Evolutionary conservation across 2,113 vertebrate species (phyloP), one percentile per base, ranked within the genome.

Genomic region (Python bivittatus): DNA sequence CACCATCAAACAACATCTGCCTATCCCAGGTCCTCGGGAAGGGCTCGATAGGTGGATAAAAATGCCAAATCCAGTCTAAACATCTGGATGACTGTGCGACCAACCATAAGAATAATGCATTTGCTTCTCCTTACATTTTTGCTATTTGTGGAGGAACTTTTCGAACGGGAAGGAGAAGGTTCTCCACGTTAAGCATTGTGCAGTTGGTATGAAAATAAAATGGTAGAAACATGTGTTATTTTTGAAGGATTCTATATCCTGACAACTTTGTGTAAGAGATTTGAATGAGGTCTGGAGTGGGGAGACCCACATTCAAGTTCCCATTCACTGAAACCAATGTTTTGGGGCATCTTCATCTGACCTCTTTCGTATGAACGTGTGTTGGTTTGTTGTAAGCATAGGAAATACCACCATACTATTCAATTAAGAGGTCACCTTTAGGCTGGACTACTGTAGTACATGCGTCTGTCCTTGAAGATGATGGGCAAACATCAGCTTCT

Each of bases 181-280:
- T 7, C 5, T 61, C 44, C 88, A 20, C 53, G 25, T 48, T 42
- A 68, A 20, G 4, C 27, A 48, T 58, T 58, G 17, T 88, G 86
- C 54, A 23, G 86, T 20, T 6, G 25, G 11, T 15, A 42, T 20
- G 13, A 48, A 84, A 89, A 64, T 1, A 27, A 68, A 42, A 44
- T 60, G 0, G 38, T 13, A 0, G 48, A 22, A 1, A 6, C 8
- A 13, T 8, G 2, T 13, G 6, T 22, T 15, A 8, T n/a, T 20
- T 27, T 48, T 48, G 0, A 53, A 54, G 15, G 9, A 9, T 61
- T 88, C 33, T 15, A 38, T 33, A 42, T 33, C 54, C 33, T 25
- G 86, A 20, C 56, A 25, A 33, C 12, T 0, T 27, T 3, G 22
- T 42, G 86, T 2, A 79, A 79, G 9, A 11, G n/a, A 33, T 79